Evolutionary conservation across 2,888 invertebrate genomes (phyloP).

Genomic region (Silvanus unidentatus): DNA sequence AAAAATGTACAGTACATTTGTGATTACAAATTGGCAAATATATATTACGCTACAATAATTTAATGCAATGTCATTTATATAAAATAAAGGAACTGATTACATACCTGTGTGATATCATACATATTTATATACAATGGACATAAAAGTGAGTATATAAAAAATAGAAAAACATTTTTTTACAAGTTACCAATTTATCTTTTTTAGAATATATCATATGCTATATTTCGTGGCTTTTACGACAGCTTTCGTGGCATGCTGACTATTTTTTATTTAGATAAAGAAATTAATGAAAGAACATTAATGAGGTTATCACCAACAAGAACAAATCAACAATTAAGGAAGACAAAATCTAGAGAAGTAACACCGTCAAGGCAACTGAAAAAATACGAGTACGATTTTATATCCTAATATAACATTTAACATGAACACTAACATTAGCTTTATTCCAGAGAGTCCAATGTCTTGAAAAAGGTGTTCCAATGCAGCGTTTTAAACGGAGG

Average conservation of each 20-base stretch:
- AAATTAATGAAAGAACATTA: constrained; percentile 61
- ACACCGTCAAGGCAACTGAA: constrained; percentile 43
- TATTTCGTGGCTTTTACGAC: constrained; percentile 69
- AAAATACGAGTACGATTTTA: constrained; percentile 46
- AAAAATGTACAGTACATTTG: too few relatives aligned
- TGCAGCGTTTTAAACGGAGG: constrained; percentile 84
- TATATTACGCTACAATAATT: too few relatives aligned
- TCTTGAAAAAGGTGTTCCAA: constrained; percentile 74
- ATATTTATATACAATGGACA: constrained; percentile 8
- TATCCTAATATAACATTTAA: too few relatives aligned
- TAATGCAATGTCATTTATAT: too few relatives aligned
- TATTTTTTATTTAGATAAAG: constrained; percentile 72
- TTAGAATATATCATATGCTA: constrained; percentile 60
- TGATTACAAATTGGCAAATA: too few relatives aligned
- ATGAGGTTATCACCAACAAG: constrained; percentile 53
- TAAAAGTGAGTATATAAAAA: constrained; percentile 10
- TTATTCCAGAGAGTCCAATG: constrained; percentile 68
- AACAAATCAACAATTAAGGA: constrained; percentile 43
- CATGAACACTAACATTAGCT: too few relatives aligned
- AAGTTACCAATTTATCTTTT: constrained; percentile 30
- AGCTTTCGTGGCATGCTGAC: constrained; percentile 73
- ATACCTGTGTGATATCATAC: not conserved
- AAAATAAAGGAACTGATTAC: too few relatives aligned
- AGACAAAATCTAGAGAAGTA: constrained; percentile 29
- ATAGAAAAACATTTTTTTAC: not conserved